These are phyloP conservation scores for Cyaniris semiargus DNA, from an alignment of 2,888 invertebrate genomes.

Conservation along the genomic window DNA sequence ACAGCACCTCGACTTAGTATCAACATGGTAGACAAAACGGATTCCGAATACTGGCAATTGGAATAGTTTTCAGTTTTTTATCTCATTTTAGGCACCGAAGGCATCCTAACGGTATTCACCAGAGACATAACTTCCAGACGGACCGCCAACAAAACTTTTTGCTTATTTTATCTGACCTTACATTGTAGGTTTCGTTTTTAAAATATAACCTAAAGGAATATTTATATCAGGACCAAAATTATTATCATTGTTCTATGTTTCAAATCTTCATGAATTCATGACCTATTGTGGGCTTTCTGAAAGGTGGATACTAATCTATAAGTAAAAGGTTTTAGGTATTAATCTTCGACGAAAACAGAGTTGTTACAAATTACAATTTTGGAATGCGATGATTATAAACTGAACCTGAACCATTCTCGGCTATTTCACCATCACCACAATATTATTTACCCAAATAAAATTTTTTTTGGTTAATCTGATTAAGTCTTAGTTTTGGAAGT, in stretches of 20 bases:
- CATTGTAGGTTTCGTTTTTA: constrained; percentile 60
- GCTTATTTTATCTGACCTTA: constrained; percentile 72
- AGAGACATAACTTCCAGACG: constrained; percentile 72
- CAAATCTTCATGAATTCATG: background rate
- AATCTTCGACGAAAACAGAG: background rate
- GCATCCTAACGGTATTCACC: constrained; percentile 77
- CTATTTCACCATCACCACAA: too few relatives aligned
- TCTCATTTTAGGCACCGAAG: constrained; percentile 64
- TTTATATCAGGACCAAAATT: constrained; percentile 15
- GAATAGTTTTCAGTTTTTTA: constrained; percentile 75
- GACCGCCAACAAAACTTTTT: constrained; percentile 68
- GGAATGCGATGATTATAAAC: background rate
- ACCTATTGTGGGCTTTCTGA: too few relatives aligned
- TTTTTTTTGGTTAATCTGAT: background rate
- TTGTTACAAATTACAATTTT: background rate
- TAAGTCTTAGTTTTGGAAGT: background rate
- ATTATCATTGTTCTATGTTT: background rate
- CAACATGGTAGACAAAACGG: constrained; percentile 72
- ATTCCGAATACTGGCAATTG: constrained; percentile 78
- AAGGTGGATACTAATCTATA: too few relatives aligned
- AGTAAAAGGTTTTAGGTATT: background rate
- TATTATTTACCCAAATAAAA: too few relatives aligned
- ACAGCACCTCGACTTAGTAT: constrained; percentile 47
- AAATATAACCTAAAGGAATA: constrained; percentile 46
- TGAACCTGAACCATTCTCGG: background rate